These are phyloP conservation scores for Aethes cnicana DNA, from an alignment of 2,888 invertebrate species.

Conservation along the genomic window DNA sequence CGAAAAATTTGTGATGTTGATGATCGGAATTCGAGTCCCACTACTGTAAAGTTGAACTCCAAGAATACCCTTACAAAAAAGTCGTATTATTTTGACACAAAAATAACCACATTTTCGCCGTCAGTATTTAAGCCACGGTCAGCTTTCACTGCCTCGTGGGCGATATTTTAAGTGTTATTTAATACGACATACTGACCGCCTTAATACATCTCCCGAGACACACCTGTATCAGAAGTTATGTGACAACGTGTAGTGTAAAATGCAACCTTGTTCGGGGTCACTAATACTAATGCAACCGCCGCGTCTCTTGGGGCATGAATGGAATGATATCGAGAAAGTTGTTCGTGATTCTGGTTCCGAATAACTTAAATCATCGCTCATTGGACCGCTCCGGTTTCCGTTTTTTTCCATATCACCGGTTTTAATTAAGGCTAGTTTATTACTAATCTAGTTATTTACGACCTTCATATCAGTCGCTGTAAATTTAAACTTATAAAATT, in stretches of 20 bases:
- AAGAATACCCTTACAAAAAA: slow-evolving; percentile 39
- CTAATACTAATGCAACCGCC: slow-evolving; percentile 39
- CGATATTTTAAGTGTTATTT: slow-evolving; percentile 66
- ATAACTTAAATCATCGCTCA: slow-evolving; percentile 55
- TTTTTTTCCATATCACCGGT: slow-evolving; percentile 53
- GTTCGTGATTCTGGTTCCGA: slow-evolving; percentile 53
- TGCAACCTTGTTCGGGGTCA: slow-evolving; percentile 37
- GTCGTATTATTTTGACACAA: slow-evolving; percentile 48
- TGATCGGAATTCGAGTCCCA: slow-evolving; percentile 10
- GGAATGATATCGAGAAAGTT: slow-evolving; percentile 65
- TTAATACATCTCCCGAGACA: slow-evolving; percentile 40
- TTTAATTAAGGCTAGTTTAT: slow-evolving; percentile 39
- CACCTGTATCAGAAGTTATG: slow-evolving; percentile 51
- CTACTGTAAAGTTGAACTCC: slow-evolving; percentile 12
- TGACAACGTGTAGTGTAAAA: slow-evolving; percentile 42
- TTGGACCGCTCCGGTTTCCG: slow-evolving; percentile 51
- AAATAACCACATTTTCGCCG: slow-evolving; percentile 38
- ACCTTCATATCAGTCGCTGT: slow-evolving; percentile 4
- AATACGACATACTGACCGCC: slow-evolving; percentile 65
- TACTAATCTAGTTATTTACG: slow-evolving; percentile 19
- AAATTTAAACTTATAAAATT: slow-evolving; percentile 1
- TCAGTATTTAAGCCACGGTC: slow-evolving; percentile 47
- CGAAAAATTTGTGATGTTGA: no score
- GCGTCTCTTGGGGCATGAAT: slow-evolving; percentile 51
- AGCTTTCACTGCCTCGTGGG: slow-evolving; percentile 65